phyloP scores from a whole-genome alignment of 2,888 invertebrate genomes.

The Acanthacorydalis orientalis region DNA sequence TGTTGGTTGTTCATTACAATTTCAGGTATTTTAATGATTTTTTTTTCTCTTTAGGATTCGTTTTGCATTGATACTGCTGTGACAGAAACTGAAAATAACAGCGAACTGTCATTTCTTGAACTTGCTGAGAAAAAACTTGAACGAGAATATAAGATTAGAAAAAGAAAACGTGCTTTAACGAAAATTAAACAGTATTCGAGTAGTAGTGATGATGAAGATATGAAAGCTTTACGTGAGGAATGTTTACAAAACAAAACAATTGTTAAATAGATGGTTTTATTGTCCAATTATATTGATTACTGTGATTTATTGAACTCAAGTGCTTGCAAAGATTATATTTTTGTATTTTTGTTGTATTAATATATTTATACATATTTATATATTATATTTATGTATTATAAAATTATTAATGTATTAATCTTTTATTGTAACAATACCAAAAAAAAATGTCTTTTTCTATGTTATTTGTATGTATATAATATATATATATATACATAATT shows the following conservation, averaged over 20 bases:
- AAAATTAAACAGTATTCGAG: background rate
- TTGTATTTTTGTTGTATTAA: too few species aligned
- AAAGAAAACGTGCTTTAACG: constrained; percentile 1
- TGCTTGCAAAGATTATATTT: background rate
- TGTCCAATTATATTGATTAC: background rate
- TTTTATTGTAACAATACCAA: too few species aligned
- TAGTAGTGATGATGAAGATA: background rate
- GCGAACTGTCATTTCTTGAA: constrained; percentile 39
- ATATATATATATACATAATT: too few species aligned
- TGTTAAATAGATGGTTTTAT: background rate
- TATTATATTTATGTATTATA: too few species aligned
- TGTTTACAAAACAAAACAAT: background rate
- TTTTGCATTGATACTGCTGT: constrained; percentile 46
- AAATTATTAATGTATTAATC: too few species aligned
- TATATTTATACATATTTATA: too few species aligned
- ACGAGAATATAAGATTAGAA: constrained; percentile 18
- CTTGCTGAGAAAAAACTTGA: constrained; percentile 38
- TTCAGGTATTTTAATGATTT: background rate
- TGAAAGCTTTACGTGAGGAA: background rate
- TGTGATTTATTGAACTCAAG: background rate
- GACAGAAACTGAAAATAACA: background rate
- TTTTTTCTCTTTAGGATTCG: constrained; percentile 34
- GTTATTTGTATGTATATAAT: background rate
- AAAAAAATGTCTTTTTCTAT: too few species aligned
- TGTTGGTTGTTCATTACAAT: background rate